phyloP scores from a whole-genome alignment of 1,140 invertebrate species.

The Scaptomyza hsui region DNA sequence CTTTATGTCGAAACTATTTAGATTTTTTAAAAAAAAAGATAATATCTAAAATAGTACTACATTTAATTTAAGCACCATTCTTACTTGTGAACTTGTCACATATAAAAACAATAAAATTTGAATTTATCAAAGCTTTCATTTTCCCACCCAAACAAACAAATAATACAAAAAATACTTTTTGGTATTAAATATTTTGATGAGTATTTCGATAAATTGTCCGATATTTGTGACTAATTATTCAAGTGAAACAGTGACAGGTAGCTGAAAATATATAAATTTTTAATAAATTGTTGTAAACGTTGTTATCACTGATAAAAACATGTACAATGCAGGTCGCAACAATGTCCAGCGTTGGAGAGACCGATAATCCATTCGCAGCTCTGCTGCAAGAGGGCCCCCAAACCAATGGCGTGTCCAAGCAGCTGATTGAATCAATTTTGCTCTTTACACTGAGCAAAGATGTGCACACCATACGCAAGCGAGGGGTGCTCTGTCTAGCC shows the following conservation, averaged over 20 bases:
- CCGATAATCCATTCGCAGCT: constrained; percentile 72
- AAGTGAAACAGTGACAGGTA: constrained; percentile 47
- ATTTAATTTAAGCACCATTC: too few relatives aligned
- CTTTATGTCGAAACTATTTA: too few relatives aligned
- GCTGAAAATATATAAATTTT: constrained; percentile 20
- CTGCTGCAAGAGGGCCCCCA: constrained; percentile 54
- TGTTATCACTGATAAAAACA: neutral
- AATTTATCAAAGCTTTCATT: too few relatives aligned
- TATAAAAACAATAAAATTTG: too few relatives aligned
- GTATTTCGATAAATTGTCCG: neutral
- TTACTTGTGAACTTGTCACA: too few relatives aligned
- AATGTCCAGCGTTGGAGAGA: constrained; percentile 63
- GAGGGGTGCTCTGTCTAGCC: constrained; percentile 48
- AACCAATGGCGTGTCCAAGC: constrained; percentile 59
- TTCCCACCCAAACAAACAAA: too few relatives aligned
- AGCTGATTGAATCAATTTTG: constrained; percentile 68
- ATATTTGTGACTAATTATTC: constrained; percentile 22
- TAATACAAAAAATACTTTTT: constrained; percentile 6
- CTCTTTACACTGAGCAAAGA: constrained; percentile 71
- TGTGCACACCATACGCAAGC: neutral
- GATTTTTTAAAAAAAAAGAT: too few relatives aligned
- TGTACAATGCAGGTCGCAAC: constrained; percentile 7
- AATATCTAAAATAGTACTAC: too few relatives aligned
- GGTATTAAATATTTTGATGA: constrained; percentile 9
- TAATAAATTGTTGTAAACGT: neutral